phyloP scores from a whole-genome alignment of 2,113 vertebrate species.

The Scartelaos histophorus region DNA sequence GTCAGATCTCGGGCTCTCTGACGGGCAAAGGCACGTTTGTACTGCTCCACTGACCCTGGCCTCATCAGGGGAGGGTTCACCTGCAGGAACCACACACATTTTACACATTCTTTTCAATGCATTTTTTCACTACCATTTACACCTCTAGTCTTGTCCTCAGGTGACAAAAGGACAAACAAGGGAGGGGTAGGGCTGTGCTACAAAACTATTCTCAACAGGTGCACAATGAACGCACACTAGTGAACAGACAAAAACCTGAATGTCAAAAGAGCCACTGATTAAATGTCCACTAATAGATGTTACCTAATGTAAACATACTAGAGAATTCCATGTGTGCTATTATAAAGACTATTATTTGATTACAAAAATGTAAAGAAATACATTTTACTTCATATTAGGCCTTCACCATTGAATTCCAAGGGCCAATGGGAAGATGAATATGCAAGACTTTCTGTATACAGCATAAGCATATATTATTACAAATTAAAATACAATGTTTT shows the following conservation, averaged over 20 bases:
- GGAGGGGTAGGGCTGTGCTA: background rate
- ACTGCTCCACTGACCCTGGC: conserved; percentile 85
- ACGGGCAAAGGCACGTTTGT: conserved; percentile 87
- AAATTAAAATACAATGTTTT: background rate
- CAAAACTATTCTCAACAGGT: conserved; percentile 36
- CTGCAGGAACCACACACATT: conserved; percentile 63
- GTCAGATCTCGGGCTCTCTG: conserved; percentile 92
- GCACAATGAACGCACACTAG: conserved; percentile 2
- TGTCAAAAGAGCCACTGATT: background rate
- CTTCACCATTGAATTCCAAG: background rate
- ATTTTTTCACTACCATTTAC: background rate
- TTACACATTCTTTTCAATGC: background rate
- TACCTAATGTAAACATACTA: background rate
- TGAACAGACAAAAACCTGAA: background rate
- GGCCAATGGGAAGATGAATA: background rate
- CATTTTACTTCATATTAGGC: background rate
- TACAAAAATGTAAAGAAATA: background rate
- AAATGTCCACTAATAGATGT: background rate
- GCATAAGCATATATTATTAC: background rate
- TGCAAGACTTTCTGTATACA: background rate
- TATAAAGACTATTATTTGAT: background rate
- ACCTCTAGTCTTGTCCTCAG: background rate
- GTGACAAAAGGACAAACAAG: conserved; percentile 1
- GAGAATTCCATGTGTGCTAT: background rate
- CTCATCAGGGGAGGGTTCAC: conserved; percentile 84